phyloP scores from a whole-genome alignment of 2,888 invertebrate genomes.

The Thymelicus sylvestris region DNA sequence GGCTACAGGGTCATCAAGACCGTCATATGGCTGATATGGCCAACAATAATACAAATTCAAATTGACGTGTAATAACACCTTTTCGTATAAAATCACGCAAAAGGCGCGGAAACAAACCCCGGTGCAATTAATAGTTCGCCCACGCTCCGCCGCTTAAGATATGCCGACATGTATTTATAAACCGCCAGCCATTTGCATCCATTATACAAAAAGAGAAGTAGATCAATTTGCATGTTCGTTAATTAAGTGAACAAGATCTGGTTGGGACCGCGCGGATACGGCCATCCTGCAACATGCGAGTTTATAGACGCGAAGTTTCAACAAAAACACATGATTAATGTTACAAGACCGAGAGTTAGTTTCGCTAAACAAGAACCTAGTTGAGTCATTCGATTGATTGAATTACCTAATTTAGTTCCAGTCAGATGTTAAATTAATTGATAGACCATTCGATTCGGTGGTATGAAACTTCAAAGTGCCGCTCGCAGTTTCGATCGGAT shows the following conservation, averaged over 20 bases:
- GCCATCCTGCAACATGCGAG: background rate
- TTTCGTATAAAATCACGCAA: constrained; percentile 18
- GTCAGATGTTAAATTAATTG: background rate
- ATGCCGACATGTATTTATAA: constrained; percentile 45
- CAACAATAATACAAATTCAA: background rate
- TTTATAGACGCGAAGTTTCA: constrained; percentile 12
- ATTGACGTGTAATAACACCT: constrained; percentile 2
- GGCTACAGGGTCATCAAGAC: too few relatives aligned
- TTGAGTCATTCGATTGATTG: constrained; percentile 6
- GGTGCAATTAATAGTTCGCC: constrained; percentile 62
- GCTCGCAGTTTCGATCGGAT: background rate
- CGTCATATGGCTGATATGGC: too few relatives aligned
- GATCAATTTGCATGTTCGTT: constrained; percentile 26
- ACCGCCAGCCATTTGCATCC: constrained; percentile 41
- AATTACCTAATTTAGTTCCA: constrained; percentile 8
- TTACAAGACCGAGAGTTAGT: background rate
- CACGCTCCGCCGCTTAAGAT: constrained; percentile 59
- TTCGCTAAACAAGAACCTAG: background rate
- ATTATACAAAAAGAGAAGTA: constrained; percentile 26
- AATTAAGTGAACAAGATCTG: constrained; percentile 29
- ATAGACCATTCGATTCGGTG: background rate
- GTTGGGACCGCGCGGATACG: background rate
- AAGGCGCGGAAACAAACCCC: constrained; percentile 53
- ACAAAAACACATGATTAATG: background rate
- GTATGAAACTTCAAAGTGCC: background rate